Percentiles rank a stretch among this genome's conserved stretches.
Evolutionary conservation across 2,113 vertebrate genomes (phyloP).

Genomic region (cattle (Bos taurus)): ARS-UCD2.0 NC_037337.1:95350501-95351000

Average conservation of each 20-base stretch:
- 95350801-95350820: neutral
- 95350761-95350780: neutral
- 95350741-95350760: neutral
- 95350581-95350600: neutral
- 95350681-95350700: neutral
- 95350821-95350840: neutral
- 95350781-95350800: neutral
- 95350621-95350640: neutral
- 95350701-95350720: fast-evolving
- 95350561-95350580: neutral
- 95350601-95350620: neutral
- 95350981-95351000: neutral
- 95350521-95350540: neutral
- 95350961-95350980: neutral
- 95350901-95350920: neutral
- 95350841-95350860: fast-evolving
- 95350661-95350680: neutral
- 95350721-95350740: neutral
- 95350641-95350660: neutral
- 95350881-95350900: neutral
- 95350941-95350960: neutral
- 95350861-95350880: neutral
- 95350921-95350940: neutral
- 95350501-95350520: neutral
- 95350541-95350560: neutral